Conservation (phyloP, 2,113 vertebrate species). For the Thermophis baileyi region DNA sequence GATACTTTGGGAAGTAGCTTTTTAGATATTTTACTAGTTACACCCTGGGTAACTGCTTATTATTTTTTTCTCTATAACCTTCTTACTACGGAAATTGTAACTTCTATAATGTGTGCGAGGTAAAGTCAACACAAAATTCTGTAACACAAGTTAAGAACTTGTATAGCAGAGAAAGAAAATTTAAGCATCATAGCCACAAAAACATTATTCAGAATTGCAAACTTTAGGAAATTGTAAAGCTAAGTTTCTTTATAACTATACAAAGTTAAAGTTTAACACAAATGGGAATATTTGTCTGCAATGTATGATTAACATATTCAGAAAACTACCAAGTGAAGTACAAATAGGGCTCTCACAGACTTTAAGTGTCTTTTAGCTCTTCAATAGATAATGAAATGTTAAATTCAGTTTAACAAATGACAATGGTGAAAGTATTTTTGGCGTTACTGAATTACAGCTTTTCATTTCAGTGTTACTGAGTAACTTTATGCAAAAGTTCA, state of each 20-base stretch:
- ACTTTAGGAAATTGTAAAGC: conserved; percentile 36
- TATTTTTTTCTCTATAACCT: neutral
- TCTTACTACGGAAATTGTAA: neutral
- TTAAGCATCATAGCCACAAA: neutral
- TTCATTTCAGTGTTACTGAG: conserved; percentile 35
- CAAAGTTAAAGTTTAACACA: conserved; percentile 58
- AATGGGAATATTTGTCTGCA: conserved; percentile 42
- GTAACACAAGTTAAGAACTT: neutral
- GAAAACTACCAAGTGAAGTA: conserved; percentile 51
- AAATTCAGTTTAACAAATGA: conserved; percentile 61
- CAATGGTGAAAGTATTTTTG: conserved; percentile 25
- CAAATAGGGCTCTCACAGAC: conserved; percentile 45
- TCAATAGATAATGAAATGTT: conserved; percentile 59
- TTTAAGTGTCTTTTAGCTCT: conserved; percentile 55
- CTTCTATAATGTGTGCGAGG: neutral
- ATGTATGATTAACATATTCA: conserved; percentile 53
- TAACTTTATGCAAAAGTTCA: conserved; percentile 37
- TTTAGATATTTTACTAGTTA: neutral
- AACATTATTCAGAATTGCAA: conserved; percentile 6
- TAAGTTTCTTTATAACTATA: conserved; percentile 37
- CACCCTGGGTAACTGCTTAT: neutral
- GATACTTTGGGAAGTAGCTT: neutral
- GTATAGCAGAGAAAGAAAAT: neutral
- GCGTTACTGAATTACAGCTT: conserved; percentile 46
- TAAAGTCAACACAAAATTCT: neutral